Percentiles rank a stretch among this genome's conserved stretches.
Evolutionary conservation across 2,797 vertebrate genomes (phyloP).

Genomic region (Coluber constrictor): DNA sequence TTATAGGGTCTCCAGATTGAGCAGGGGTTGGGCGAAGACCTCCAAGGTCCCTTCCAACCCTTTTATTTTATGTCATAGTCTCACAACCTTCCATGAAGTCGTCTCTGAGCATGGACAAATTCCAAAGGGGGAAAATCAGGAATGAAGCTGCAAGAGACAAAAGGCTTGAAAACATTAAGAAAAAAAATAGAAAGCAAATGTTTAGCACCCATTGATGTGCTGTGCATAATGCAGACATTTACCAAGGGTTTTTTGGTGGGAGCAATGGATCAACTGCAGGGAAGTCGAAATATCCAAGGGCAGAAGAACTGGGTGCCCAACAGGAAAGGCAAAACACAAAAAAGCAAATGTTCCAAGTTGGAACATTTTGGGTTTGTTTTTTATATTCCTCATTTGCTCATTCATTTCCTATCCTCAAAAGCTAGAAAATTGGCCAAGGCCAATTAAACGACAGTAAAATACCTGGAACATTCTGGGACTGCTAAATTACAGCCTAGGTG

Average conservation of each 20-base stretch:
- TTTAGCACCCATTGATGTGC: neutral
- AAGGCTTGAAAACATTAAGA: neutral
- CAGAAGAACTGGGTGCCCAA: neutral
- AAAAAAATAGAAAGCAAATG: neutral
- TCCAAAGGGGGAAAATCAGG: neutral
- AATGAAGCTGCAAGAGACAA: neutral
- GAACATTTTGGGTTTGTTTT: neutral
- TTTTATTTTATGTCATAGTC: neutral
- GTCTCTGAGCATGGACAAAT: neutral
- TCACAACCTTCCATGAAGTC: neutral
- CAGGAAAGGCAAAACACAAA: neutral
- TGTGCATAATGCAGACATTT: neutral
- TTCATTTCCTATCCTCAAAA: neutral
- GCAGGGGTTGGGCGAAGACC: too few species aligned
- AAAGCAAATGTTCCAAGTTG: neutral
- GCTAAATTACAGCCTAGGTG: neutral
- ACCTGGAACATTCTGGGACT: neutral
- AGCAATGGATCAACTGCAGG: neutral
- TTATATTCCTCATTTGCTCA: neutral
- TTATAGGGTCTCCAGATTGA: too few species aligned
- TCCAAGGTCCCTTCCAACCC: too few species aligned
- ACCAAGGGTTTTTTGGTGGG: neutral
- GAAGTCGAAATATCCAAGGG: neutral
- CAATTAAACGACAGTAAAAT: neutral
- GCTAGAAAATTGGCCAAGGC: neutral